Evolutionary conservation across 2,113 vertebrate genomes (phyloP), one percentile per base, ranked within the genome.

Genomic region (Crotalus helleri): DNA sequence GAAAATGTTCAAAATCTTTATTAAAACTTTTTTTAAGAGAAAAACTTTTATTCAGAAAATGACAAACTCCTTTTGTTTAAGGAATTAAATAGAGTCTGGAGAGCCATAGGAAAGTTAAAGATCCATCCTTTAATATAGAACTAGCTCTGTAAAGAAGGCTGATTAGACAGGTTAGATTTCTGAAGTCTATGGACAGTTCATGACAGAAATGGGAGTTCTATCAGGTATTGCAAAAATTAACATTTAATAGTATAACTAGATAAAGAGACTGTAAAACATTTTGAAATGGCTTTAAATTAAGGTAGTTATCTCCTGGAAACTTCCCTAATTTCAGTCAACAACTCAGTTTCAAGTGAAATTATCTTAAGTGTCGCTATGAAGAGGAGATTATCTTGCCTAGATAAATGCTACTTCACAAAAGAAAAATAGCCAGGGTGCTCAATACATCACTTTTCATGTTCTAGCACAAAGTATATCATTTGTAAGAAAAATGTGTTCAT

Each of bases 341-440:
- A 88, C 11, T 91, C 7, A 55, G 17, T 85, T 96, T 94, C n/a
- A 55, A 96, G 33, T 89, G 49, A 96, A 94, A 95, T 94, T 88
- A 94, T 61, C 39, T 93, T 4, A 39, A 87, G 11, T 87, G 3
- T 8, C 92, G 93, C 91, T 57, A 10, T 0, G 8, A 94, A 91
- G 91, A 17, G n/a, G 17, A 5, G 54, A 93, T 61, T 59, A 55
- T 94, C 95, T 61, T 89, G 93, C 74, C 92, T 5, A 29, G 19
- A 93, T 5, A 94, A 94, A 89, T 21, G 5, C 55, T 4, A 89
- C 2, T 90, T 95, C 2, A 13, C 17, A 94, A 89, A 3, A 94
- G 21, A 8, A 94, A 12, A 94, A 91, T 93, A 87, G 92, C 93
- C 8, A 94, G 1, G 29, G 2, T 92, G 8, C 90, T 92, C 91